Evolutionary conservation across 1,140 invertebrate species (phyloP).

Genomic region (Anagrus nilaparvatae): DNA sequence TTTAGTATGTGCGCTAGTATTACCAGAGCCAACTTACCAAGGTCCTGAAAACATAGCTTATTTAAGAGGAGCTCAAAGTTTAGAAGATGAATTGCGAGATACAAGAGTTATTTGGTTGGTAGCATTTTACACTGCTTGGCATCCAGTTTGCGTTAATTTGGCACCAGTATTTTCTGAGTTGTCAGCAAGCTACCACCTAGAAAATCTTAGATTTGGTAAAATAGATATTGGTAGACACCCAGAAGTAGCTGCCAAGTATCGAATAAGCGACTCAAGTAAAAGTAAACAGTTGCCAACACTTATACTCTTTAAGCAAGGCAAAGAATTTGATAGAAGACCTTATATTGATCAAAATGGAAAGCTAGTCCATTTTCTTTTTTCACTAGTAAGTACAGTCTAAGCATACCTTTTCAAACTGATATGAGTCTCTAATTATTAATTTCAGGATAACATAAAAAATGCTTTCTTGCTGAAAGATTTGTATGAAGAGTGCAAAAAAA

Average conservation of each 20-base stretch:
- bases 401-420: no score
- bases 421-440: no score
- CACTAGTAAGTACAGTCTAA: slow-evolving; percentile 41
- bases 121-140: slow-evolving; percentile 94
- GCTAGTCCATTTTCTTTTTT: slow-evolving; percentile 67
- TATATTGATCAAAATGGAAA: slow-evolving; percentile 69
- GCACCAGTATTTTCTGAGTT: slow-evolving; percentile 83
- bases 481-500: slow-evolving; percentile 68
- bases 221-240: slow-evolving; percentile 88
- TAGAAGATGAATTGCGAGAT: slow-evolving; percentile 74
- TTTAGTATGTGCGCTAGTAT: slow-evolving; percentile 67
- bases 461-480: slow-evolving; percentile 86
- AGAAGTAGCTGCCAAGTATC: slow-evolving; percentile 73
- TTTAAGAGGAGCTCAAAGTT: slow-evolving; percentile 57
- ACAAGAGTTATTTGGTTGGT: slow-evolving; percentile 76
- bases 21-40: slow-evolving; percentile 84
- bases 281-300: slow-evolving; percentile 90
- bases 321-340: slow-evolving; percentile 75
- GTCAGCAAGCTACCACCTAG: slow-evolving; percentile 66
- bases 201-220: slow-evolving; percentile 93
- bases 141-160: slow-evolving; percentile 86
- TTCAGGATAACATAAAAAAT: slow-evolving; percentile 79
- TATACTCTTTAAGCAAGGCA: slow-evolving; percentile 80
- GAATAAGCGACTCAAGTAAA: slow-evolving; percentile 82
- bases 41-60: slow-evolving; percentile 88